Evolutionary conservation across 2,113 vertebrate genomes (phyloP), one percentile per base, ranked within the genome.

Genomic region (Sphyrna mokarran): DNA sequence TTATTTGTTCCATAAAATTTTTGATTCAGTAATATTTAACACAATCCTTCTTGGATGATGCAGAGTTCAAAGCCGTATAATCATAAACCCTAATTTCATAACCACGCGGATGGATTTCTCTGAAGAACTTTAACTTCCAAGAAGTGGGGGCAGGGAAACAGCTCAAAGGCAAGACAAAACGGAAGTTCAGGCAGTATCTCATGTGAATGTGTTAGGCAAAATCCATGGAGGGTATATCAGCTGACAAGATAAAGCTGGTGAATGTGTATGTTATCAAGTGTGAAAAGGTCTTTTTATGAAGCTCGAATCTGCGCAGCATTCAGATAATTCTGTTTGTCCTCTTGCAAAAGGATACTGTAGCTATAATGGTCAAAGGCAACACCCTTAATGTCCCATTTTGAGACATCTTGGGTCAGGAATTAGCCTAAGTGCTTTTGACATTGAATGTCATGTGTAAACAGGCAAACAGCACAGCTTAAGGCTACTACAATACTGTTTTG

Each of bases 61-160:
- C 26, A 33, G 48, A 58, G 48, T 89, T 48, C 86, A 89, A 58
- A 58, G 54, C 33, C 29, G 11, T 29, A 89, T 14, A 89, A 29
- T 58, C 86, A 89, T 58, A 89, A 89, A 89, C 13, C 86, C 9
- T 54, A 48, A 89, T 89, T 89, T 89, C 48, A 58, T 89, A 89
- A 26, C 13, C 26, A 29, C 16, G 9, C 9, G 29, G 80, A 18
- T 43, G 78, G 14, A 83, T 40, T 83, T 83, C n/a, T 13, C 2
- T 54, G 85, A 54, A 86, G 18, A 8, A 18, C n/a, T 3, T 83
- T 87, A 26, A 87, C 23, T 87, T 26, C 23, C 1, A 54, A 6
- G 22, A 29, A 23, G 85, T 43, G 48, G 40, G 83, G 10, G 43
- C 8, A 2, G 20, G n/a, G 13, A 10, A 23, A 48, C 5, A 54